Evolutionary conservation across 2,888 invertebrate species (phyloP).

Genomic region (Horisme vitalbata): DNA sequence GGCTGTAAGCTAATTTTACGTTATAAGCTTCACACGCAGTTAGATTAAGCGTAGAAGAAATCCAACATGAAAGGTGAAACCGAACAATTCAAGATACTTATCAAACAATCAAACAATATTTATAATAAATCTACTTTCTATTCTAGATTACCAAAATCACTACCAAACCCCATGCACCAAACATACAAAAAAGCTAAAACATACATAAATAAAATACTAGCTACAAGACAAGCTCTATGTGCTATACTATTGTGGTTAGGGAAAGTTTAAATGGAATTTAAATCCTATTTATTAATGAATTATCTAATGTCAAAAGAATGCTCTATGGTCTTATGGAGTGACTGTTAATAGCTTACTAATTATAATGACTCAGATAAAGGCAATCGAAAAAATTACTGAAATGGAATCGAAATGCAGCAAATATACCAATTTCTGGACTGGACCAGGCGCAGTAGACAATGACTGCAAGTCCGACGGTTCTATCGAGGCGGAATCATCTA

Average conservation of each 20-base stretch:
- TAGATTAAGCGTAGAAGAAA: conserved; percentile 25
- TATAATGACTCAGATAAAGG: conserved; percentile 47
- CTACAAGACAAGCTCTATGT: conserved; percentile 64
- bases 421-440: conserved; percentile 67
- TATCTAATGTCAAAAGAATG: conserved; percentile 57
- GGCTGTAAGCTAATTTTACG: conserved; percentile 30
- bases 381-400: conserved; percentile 47
- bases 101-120: conserved; percentile 39
- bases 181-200: conserved; percentile 50
- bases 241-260: conserved; percentile 46
- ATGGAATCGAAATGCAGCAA: conserved; percentile 53
- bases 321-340: conserved; percentile 49
- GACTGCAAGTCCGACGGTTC: conserved; percentile 69
- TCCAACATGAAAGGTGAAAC: conserved; percentile 50
- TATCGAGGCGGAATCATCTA: conserved; percentile 77
- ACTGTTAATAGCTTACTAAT: conserved; percentile 58
- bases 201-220: conserved; percentile 52
- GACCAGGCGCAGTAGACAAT: conserved; percentile 64
- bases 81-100: conserved; percentile 46
- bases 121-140: conserved; percentile 36
- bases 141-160: conserved; percentile 42
- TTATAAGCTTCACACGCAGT: conserved; percentile 31
- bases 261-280: conserved; percentile 48
- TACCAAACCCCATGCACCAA: conserved; percentile 69
- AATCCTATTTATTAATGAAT: conserved; percentile 48